Base-by-base conservation (phyloP, 2,888 invertebrate species). In the Nycteola revayana region DNA sequence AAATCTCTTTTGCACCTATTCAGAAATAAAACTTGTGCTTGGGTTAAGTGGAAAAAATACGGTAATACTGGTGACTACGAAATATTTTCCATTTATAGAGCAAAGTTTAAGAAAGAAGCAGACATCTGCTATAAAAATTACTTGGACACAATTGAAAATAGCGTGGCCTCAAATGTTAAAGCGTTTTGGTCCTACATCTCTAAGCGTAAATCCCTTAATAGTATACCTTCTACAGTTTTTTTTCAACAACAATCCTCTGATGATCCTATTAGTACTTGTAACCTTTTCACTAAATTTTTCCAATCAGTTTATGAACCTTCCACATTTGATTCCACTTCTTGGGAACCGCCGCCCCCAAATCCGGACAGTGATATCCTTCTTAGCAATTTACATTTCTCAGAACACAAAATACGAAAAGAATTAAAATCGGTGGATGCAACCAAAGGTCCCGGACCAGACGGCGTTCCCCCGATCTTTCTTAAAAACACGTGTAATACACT, bases 11-110 rank as follows among this genome's bases (percentile, higher is more conserved):
- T 30, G 1, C 22, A 36, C 1, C 2, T 31, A 1, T 36, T 27
- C n/a, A 26, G 23, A n/a, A 23, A 23, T 1, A 36, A 36, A 30
- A 14, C 17, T 11, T 9, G 17, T 0, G 5, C 29, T 1, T 36
- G 30, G 36, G 1, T 4, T 10, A 30, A 30, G 9, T 36, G 36
- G 36, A 36, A 36, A 10, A 36, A 30, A 22, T 30, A 35, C 6
- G 21, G 9, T 3, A 29, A 30, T 9, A 7, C 3, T 5, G 1
- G n/a, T 5, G 27, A 36, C 23, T 31, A 28, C 7, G 25, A 31
- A 7, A 10, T 9, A 3, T 31, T 31, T 9, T 24, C 25, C 5
- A 6, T 25, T 1, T 25, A 8, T 7, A n/a, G n/a, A n/a, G n/a
- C n/a, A n/a, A n/a, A n/a, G n/a, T n/a, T n/a, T n/a, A n/a, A n/a